phyloP scores from a whole-genome alignment of 2,888 invertebrate genomes.

The Loripinus fragilis region DNA sequence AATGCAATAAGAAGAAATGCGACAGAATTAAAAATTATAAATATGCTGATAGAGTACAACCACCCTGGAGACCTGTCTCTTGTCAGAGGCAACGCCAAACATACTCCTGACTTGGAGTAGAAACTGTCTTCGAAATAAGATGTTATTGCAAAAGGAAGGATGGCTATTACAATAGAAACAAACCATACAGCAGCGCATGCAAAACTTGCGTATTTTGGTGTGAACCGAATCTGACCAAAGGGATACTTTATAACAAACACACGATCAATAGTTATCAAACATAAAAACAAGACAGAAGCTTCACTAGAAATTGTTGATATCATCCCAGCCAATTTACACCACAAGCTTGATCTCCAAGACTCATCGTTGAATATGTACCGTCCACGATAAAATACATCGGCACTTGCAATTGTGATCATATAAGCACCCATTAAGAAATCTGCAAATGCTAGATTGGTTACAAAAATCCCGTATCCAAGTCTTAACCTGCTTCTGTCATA shows the following conservation, averaged over 20 bases:
- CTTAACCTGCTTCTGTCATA: background rate
- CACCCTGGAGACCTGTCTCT: constrained; percentile 78
- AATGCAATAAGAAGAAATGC: constrained; percentile 39
- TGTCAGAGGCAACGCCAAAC: constrained; percentile 79
- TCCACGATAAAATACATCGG: constrained; percentile 61
- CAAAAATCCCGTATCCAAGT: constrained; percentile 12
- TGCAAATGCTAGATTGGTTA: background rate
- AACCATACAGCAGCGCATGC: constrained; percentile 69
- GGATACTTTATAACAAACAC: constrained; percentile 87
- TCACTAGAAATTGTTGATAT: constrained; percentile 84
- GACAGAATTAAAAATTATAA: constrained; percentile 76
- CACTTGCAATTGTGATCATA: constrained; percentile 52
- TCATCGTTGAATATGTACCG: constrained; percentile 58
- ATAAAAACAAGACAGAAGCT: constrained; percentile 86
- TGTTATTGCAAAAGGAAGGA: constrained; percentile 74
- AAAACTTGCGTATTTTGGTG: constrained; percentile 59
- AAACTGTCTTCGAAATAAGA: constrained; percentile 76
- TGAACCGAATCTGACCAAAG: constrained; percentile 79
- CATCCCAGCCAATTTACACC: constrained; percentile 61
- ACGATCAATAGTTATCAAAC: constrained; percentile 87
- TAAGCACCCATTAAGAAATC: constrained; percentile 35
- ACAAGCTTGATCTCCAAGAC: constrained; percentile 54
- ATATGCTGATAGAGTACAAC: constrained; percentile 79
- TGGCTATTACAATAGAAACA: constrained; percentile 70
- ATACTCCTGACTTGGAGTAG: constrained; percentile 77